phyloP scores from a whole-genome alignment of 1,140 invertebrate species.

The Drosophila asahinai region DNA sequence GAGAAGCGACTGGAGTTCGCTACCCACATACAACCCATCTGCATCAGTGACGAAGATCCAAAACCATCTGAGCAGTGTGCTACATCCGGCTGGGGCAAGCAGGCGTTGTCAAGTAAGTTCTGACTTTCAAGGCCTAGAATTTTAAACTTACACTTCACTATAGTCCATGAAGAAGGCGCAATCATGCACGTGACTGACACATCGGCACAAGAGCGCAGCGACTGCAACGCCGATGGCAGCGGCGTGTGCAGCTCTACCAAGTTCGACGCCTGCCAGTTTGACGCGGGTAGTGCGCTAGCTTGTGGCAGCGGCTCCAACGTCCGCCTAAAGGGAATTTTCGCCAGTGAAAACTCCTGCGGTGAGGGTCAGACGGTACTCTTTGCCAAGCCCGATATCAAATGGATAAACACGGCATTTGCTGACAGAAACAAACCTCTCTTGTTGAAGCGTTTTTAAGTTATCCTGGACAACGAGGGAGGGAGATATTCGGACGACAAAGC shows the following conservation, averaged over 20 bases:
- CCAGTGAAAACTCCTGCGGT: slow-evolving; percentile 89
- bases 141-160: background rate
- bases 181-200: slow-evolving; percentile 91
- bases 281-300: slow-evolving; percentile 91
- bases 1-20: slow-evolving; percentile 88
- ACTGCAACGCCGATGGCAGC: slow-evolving; percentile 66
- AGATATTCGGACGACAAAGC: background rate
- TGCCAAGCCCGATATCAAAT: slow-evolving; percentile 79
- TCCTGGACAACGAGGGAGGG: background rate
- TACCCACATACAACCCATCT: slow-evolving; percentile 91
- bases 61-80: slow-evolving; percentile 88
- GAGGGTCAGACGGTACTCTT: slow-evolving; percentile 78
- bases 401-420: slow-evolving; percentile 79
- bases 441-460: slow-evolving; percentile 67
- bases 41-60: slow-evolving; percentile 87
- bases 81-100: slow-evolving; percentile 93
- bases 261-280: slow-evolving; percentile 88
- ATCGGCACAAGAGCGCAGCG: slow-evolving; percentile 85
- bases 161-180: slow-evolving; percentile 89
- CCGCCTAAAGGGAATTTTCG: slow-evolving; percentile 90
- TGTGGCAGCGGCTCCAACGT: slow-evolving; percentile 90
- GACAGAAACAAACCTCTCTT: slow-evolving; percentile 74
- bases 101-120: slow-evolving; percentile 90
- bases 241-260: slow-evolving; percentile 86
- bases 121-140: background rate